Base-by-base conservation (phyloP, 2,113 vertebrate species). In the Spheniscus mendiculus region DNA sequence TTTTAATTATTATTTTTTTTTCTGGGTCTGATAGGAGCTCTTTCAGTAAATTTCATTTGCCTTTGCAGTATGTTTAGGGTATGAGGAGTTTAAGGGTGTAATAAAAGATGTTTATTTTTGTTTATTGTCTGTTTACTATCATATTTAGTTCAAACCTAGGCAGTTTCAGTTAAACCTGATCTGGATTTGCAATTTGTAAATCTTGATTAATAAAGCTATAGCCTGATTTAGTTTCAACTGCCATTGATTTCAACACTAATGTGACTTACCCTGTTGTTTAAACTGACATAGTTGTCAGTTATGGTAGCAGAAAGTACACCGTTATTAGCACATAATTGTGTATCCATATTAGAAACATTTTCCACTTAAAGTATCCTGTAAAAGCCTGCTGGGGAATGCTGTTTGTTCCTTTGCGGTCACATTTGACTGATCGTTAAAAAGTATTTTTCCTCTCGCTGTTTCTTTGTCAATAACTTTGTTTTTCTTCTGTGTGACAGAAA, bases 71-170 rank as follows among this genome's bases (percentile, higher is more conserved):
- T 3, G 0, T 66, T 70, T 40, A 42, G 12, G 15, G 6, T 27
- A 5, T 1, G 21, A 55, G 62, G 63, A 85, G 58, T 23, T 36
- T 7, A 23, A 76, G 21, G 47, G 4, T 52, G 15, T 22, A 49
- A 49, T 22, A 15, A 5, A 23, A 44, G 15, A 8, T 16, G 4
- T 34, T 89, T 36, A 4, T 58, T 74, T 61, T 38, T 50, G 9
- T 34, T 83, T 78, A 26, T 26, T 3, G 1, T 38, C 40, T 40
- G 19, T 40, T 76, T 1, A 2, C n/a, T 74, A 0, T 38, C 7
- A 0, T 59, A 26, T 66, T 63, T 74, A 18, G 23, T 63, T 67
- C 13, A 14, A 36, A n/a, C 9, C 34, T 38, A 38, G 62, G n/a
- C 17, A 66, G 14, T 26, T 22, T 47, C 53, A 49, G 10, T 63